Evolutionary conservation across 2,888 invertebrate species (phyloP).

Genomic region (Hemistola chrysoprasaria): DNA sequence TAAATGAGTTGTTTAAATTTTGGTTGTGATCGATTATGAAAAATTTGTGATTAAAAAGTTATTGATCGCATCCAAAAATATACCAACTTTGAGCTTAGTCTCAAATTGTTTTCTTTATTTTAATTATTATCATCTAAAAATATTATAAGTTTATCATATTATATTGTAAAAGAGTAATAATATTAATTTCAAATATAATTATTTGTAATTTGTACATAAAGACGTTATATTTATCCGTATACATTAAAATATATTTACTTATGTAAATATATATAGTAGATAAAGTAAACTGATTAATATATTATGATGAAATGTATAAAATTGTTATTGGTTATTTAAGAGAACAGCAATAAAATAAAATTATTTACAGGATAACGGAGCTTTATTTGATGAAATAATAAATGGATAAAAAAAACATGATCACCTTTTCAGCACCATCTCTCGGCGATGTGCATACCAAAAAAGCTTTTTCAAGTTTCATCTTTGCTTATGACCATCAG

Average conservation of each 20-base stretch:
- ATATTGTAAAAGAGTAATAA: no score
- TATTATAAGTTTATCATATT: no score
- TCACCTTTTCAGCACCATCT: not conserved
- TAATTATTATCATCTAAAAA: no score
- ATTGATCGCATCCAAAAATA: slow-evolving; percentile 74
- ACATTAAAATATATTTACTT: slow-evolving; percentile 15
- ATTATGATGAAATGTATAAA: slow-evolving; percentile 25
- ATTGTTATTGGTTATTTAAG: slow-evolving; percentile 24
- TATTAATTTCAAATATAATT: not conserved
- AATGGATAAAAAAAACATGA: not conserved
- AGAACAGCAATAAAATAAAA: slow-evolving; percentile 23
- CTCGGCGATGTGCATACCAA: no score
- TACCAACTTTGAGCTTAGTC: not conserved
- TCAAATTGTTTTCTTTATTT: slow-evolving; percentile 1
- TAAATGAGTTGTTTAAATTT: slow-evolving; percentile 41
- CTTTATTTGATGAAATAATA: slow-evolving; percentile 5
- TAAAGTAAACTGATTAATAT: slow-evolving; percentile 27
- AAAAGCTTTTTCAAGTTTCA: no score
- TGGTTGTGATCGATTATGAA: slow-evolving; percentile 75
- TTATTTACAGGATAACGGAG: slow-evolving; percentile 19
- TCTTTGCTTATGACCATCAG: no score
- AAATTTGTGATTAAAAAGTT: slow-evolving; percentile 21
- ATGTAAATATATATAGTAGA: slow-evolving; percentile 14
- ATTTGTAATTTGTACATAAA: not conserved
- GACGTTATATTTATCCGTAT: not conserved